A percentile compares a stretch with the other conserved stretches of the same genome.
These are phyloP conservation scores for Knipowitschia caucasica DNA, from an alignment of 2,797 vertebrate species.

Conservation along the genomic window DNA sequence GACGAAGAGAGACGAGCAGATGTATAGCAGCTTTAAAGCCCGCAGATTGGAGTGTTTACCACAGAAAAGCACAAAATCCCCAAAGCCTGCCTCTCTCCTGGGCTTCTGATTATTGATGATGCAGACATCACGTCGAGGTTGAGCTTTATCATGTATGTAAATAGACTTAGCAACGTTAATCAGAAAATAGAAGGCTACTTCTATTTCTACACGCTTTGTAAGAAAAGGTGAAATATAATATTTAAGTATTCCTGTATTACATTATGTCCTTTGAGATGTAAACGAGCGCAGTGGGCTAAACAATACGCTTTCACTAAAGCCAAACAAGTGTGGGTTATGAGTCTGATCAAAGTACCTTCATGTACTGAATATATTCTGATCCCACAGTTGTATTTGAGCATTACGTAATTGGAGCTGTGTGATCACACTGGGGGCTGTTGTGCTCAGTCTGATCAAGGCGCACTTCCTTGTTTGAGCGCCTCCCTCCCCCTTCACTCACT, in stretches of 20 bases:
- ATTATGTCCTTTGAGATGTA: neutral
- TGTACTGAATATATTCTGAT: no score
- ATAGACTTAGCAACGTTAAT: neutral
- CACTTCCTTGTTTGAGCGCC: conserved; percentile 69
- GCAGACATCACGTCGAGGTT: neutral
- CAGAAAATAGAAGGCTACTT: no score
- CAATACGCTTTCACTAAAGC: no score
- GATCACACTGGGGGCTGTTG: conserved; percentile 45
- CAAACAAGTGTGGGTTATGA: no score
- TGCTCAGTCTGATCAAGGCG: conserved; percentile 42
- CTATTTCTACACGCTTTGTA: no score
- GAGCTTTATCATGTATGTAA: neutral
- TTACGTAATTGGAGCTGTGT: conserved; percentile 69
- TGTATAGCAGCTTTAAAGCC: conserved; percentile 51
- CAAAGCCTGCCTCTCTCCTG: neutral
- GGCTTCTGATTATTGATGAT: neutral
- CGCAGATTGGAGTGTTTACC: conserved; percentile 40
- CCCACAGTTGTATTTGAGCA: conserved; percentile 33
- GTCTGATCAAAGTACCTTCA: no score
- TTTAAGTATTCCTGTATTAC: no score
- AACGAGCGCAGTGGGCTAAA: no score
- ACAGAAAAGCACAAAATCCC: conserved; percentile 37
- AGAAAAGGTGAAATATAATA: no score
- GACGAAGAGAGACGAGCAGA: conserved; percentile 35
- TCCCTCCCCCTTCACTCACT: neutral